Conservation (phyloP, 2,888 invertebrate species). For the Coremacera marginata region DNA sequence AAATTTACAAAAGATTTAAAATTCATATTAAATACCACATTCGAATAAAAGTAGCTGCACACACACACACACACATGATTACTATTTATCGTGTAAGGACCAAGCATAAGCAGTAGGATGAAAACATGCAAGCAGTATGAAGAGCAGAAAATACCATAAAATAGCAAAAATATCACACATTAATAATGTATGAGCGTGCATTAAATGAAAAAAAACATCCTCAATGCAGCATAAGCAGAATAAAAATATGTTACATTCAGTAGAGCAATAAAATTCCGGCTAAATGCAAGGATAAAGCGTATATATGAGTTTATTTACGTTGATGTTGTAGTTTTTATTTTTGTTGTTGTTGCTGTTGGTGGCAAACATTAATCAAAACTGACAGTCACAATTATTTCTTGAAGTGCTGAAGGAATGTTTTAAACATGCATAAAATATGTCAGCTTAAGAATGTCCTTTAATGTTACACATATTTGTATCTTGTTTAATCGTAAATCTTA, state of each 20-base stretch:
- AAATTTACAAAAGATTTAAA: not conserved
- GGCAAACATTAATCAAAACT: not conserved
- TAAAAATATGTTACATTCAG: not conserved
- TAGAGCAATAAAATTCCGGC: not conserved
- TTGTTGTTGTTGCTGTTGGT: not conserved
- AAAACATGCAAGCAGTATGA: not conserved
- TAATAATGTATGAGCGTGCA: not conserved
- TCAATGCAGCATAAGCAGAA: not conserved
- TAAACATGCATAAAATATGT: no score
- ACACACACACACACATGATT: not conserved
- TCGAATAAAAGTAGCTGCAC: not conserved
- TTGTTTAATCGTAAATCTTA: no score
- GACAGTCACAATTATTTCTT: not conserved
- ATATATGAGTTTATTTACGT: not conserved
- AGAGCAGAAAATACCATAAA: not conserved
- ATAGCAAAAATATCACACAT: not conserved
- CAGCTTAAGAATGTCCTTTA: no score
- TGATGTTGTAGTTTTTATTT: not conserved
- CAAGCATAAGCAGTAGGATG: not conserved
- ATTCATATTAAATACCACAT: not conserved
- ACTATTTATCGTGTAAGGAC: not conserved
- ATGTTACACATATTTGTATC: no score
- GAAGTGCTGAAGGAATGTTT: no score
- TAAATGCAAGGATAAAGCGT: not conserved
- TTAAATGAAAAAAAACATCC: not conserved